Percentiles rank a stretch among this genome's conserved stretches.
Evolutionary conservation across 1,140 invertebrate genomes (phyloP).

Genomic region (Cyclargus thomasi): DNA sequence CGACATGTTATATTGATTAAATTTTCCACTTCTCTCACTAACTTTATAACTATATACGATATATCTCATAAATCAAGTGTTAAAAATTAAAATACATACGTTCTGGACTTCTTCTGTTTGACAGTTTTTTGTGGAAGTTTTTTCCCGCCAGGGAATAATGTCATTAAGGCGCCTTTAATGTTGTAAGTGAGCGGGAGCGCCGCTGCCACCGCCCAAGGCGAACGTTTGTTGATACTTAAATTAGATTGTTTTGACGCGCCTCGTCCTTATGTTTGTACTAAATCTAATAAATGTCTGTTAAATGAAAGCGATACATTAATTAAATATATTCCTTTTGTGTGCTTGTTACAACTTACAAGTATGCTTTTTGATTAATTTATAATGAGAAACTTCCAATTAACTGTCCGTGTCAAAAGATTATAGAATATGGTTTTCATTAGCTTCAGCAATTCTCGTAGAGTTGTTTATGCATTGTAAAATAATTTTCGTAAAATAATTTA

Average conservation of each 20-base stretch:
- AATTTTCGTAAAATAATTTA: no score
- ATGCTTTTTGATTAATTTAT: conserved; percentile 18
- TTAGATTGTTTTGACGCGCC: conserved; percentile 73
- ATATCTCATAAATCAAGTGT: conserved; percentile 18
- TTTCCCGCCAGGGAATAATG: conserved; percentile 71
- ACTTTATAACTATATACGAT: background rate
- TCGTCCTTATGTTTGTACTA: conserved; percentile 72
- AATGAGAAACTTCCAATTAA: background rate
- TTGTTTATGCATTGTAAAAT: no score
- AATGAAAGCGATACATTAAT: conserved; percentile 56
- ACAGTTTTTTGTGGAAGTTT: conserved; percentile 54
- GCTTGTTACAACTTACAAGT: conserved; percentile 22
- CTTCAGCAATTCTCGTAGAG: no score
- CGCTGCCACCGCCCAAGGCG: conserved; percentile 66
- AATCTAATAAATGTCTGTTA: conserved; percentile 71
- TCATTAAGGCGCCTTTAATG: conserved; percentile 74
- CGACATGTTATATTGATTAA: no score
- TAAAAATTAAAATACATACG: conserved; percentile 20
- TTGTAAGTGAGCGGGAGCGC: conserved; percentile 62
- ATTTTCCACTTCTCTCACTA: background rate
- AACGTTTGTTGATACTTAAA: conserved; percentile 75
- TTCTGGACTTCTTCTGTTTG: conserved; percentile 41
- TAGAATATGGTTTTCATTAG: no score
- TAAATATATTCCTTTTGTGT: conserved; percentile 28
- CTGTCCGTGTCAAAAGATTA: no score